A percentile compares a stretch with the other conserved stretches of the same genome.
These are phyloP conservation scores for Leptinotarsa undecemlineata DNA, from an alignment of 1,140 invertebrate species.

Conservation along the genomic window DNA sequence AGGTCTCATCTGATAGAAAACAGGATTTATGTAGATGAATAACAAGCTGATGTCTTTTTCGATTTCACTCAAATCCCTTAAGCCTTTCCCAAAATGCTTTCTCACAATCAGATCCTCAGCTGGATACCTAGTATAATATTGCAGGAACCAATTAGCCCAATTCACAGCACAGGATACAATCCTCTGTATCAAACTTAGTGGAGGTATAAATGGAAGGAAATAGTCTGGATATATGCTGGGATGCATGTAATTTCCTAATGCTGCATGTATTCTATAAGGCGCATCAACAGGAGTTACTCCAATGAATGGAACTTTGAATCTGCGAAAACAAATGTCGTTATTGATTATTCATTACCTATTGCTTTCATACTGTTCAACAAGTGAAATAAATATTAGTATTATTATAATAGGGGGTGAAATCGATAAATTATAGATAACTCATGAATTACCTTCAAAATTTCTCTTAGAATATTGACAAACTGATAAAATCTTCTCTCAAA, in stretches of 20 bases:
- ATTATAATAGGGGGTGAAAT: background rate
- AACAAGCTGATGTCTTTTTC: conserved; percentile 58
- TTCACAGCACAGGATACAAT: background rate
- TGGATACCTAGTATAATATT: conserved; percentile 29
- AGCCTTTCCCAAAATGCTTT: conserved; percentile 54
- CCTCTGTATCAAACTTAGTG: background rate
- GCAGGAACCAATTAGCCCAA: background rate
- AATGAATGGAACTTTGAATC: conserved; percentile 50
- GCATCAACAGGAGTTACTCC: conserved; percentile 43
- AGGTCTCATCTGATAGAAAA: conserved; percentile 55
- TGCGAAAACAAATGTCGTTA: background rate
- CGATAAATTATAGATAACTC: too few relatives aligned
- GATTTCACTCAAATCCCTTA: conserved; percentile 55
- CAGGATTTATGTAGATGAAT: conserved; percentile 58
- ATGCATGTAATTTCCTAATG: conserved; percentile 21
- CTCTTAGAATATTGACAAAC: too few relatives aligned
- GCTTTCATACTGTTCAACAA: too few relatives aligned
- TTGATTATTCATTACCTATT: background rate
- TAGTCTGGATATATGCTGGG: conserved; percentile 16
- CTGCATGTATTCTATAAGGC: conserved; percentile 34
- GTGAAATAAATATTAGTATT: too few relatives aligned
- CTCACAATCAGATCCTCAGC: conserved; percentile 47
- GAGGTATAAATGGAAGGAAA: conserved; percentile 6
- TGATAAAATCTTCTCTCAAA: too few relatives aligned
- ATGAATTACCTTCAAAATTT: too few relatives aligned